Conservation (phyloP, 35 echinoderm and acorn worm species). For the Patiria miniata region DNA sequence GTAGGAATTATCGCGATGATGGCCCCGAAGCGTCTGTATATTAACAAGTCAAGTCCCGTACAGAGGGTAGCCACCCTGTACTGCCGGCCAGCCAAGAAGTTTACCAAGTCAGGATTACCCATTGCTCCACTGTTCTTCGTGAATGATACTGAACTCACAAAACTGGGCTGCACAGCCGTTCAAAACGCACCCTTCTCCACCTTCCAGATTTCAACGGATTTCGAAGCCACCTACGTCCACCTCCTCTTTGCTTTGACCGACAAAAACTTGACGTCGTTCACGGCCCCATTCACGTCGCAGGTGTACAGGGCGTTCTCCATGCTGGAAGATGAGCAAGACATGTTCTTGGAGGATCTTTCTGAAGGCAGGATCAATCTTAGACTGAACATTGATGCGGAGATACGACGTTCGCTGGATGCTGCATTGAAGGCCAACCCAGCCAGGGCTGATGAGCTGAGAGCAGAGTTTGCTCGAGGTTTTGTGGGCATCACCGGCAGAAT, state of each 20-base stretch:
- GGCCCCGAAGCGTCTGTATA: too few species aligned
- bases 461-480: conserved; percentile 70
- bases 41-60: conserved; percentile 4
- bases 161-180: background rate
- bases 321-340: conserved; percentile 32
- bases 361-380: conserved; percentile 28
- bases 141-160: background rate
- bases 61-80: conserved; percentile 40
- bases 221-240: conserved; percentile 70
- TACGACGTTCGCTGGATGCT: background rate
- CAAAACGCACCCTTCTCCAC: conserved; percentile 17
- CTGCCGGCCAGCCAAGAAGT: background rate
- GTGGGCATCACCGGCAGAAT: conserved; percentile 54
- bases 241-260: conserved; percentile 68
- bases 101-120: conserved; percentile 16
- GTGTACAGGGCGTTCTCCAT: conserved; percentile 29
- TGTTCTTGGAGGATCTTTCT: conserved; percentile 35
- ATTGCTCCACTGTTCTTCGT: background rate
- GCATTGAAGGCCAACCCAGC: conserved; percentile 11
- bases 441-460: conserved; percentile 52
- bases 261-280: conserved; percentile 18
- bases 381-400: conserved; percentile 25
- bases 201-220: conserved; percentile 45
- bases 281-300: conserved; percentile 25
- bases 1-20: background rate